A percentile compares a stretch with the other conserved stretches of the same genome.
Evolutionary conservation across 2,797 vertebrate genomes (phyloP).

Genomic region (Enteromius argenteus): DNA sequence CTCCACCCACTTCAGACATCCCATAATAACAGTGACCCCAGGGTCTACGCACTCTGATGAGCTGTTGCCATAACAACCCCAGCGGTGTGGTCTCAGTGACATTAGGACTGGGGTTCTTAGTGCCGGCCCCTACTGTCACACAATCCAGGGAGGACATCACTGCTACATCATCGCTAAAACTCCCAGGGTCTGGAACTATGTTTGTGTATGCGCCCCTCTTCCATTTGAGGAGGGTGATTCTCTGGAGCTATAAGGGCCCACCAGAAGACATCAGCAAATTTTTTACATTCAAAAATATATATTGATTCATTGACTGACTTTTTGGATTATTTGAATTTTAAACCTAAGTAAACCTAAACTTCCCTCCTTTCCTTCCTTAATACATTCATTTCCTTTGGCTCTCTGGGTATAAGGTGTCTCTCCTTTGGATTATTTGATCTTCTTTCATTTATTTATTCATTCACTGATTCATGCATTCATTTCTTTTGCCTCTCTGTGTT

Average conservation of each 20-base stretch:
- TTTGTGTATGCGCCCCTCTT: background rate
- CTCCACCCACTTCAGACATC: slow-evolving; percentile 50
- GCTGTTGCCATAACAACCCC: slow-evolving; percentile 58
- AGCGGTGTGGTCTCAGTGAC: slow-evolving; percentile 51
- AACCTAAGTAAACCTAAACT: background rate
- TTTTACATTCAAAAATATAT: background rate
- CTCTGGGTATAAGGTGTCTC: background rate
- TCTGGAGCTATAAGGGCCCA: background rate
- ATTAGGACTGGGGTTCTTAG: slow-evolving; percentile 54
- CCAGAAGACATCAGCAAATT: background rate
- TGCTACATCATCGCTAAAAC: background rate
- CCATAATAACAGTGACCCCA: slow-evolving; percentile 28
- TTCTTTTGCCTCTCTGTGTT: background rate
- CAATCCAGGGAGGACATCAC: slow-evolving; percentile 9
- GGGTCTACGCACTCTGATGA: slow-evolving; percentile 51
- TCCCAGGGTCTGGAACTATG: background rate
- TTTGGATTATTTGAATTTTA: background rate
- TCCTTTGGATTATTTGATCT: background rate
- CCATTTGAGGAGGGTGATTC: background rate
- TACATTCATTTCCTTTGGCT: too few species aligned
- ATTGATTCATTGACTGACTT: background rate
- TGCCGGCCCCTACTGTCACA: background rate
- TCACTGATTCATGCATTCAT: too few species aligned
- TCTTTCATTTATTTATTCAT: background rate
- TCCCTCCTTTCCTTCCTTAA: too few species aligned